These are phyloP conservation scores for Lerema accius DNA, from an alignment of 1,140 invertebrate species.

Conservation along the genomic window DNA sequence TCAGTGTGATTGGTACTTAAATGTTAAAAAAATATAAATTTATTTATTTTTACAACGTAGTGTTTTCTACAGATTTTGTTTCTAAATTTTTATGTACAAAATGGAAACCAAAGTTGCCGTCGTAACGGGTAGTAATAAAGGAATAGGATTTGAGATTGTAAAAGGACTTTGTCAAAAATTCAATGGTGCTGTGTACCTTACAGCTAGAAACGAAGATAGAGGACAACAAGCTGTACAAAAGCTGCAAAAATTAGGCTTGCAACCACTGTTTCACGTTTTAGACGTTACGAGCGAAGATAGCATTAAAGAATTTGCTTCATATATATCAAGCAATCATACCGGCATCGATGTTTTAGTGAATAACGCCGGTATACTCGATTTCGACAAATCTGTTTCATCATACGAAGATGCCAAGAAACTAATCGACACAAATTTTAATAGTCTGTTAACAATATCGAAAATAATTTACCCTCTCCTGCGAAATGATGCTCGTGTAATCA, in stretches of 20 bases:
- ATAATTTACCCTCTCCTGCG: slow-evolving; percentile 87
- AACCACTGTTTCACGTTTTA: slow-evolving; percentile 86
- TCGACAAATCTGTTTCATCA: slow-evolving; percentile 85
- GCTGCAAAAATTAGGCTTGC: slow-evolving; percentile 80
- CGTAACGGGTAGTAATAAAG: slow-evolving; percentile 91
- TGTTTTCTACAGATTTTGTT: slow-evolving; percentile 60
- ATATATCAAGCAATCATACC: slow-evolving; percentile 86
- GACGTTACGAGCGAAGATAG: slow-evolving; percentile 86
- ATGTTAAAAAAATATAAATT: slow-evolving; percentile 55
- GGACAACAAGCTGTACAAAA: slow-evolving; percentile 84
- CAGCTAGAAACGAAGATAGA: slow-evolving; percentile 84
- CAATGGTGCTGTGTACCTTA: slow-evolving; percentile 86
- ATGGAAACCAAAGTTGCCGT: slow-evolving; percentile 82
- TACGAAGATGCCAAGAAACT: slow-evolving; percentile 88
- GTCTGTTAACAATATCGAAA: slow-evolving; percentile 85
- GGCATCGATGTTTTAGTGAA: slow-evolving; percentile 93
- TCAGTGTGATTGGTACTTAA: slow-evolving; percentile 39
- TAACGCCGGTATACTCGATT: slow-evolving; percentile 92
- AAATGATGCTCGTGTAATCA: slow-evolving; percentile 88
- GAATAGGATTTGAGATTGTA: slow-evolving; percentile 90
- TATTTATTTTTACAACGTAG: slow-evolving; percentile 70
- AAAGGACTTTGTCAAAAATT: slow-evolving; percentile 86
- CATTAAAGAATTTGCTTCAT: slow-evolving; percentile 84
- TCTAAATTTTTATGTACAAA: slow-evolving; percentile 65
- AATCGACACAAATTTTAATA: slow-evolving; percentile 88